These are phyloP conservation scores for Acanthosepion esculentum DNA, from an alignment of 2,888 invertebrate species.

Conservation along the genomic window DNA sequence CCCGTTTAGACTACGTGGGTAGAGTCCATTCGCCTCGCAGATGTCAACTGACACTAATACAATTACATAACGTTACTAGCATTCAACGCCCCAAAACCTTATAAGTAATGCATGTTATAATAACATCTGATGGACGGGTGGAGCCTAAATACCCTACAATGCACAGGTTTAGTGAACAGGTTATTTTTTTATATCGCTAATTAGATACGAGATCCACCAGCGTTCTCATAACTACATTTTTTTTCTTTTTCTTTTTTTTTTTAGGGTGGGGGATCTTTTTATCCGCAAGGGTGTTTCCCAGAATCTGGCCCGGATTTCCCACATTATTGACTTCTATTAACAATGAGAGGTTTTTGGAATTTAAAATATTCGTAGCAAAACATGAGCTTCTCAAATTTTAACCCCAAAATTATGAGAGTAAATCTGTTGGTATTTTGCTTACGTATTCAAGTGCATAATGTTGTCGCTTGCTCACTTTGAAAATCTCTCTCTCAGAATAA, in stretches of 20 bases:
- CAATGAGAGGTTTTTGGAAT: neutral
- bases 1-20: neutral
- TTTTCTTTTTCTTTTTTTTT: neutral
- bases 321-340: neutral
- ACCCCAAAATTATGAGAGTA: too few relatives aligned
- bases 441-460: too few relatives aligned
- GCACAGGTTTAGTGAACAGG: neutral
- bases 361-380: neutral
- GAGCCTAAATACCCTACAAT: neutral
- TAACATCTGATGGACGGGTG: neutral
- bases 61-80: neutral
- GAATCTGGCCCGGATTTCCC: neutral
- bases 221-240: neutral
- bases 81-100: neutral
- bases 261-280: constrained; percentile 4
- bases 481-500: too few relatives aligned
- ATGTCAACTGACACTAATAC: neutral
- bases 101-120: neutral
- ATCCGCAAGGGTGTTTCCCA: neutral
- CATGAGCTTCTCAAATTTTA: neutral
- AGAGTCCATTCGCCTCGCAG: neutral
- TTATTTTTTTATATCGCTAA: constrained; percentile 18
- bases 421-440: too few relatives aligned
- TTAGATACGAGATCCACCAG: neutral
- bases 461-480: too few relatives aligned